Conservation (phyloP, 2,113 vertebrate genomes). For the Stegastes partitus region DNA sequence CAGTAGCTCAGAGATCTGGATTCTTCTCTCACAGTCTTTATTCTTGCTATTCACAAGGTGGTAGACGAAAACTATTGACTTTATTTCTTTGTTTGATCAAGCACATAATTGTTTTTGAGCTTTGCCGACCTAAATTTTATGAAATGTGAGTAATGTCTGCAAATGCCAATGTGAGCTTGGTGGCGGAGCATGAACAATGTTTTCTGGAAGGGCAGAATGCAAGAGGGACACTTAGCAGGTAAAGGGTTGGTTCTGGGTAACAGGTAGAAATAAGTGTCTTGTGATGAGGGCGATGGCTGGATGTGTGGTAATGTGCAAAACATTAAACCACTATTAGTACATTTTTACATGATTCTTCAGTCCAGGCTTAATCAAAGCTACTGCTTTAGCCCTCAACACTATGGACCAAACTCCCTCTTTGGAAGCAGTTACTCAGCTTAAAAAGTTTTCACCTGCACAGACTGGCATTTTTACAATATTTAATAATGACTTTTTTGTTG, state of each 20-base stretch:
- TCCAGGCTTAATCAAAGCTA: no score
- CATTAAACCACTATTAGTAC: neutral
- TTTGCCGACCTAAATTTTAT: neutral
- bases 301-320: neutral
- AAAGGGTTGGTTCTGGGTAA: neutral
- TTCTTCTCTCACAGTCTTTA: slow-evolving; percentile 15
- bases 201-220: neutral
- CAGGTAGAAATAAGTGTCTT: neutral
- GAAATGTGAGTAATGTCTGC: slow-evolving; percentile 23
- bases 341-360: no score
- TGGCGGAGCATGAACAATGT: neutral
- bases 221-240: neutral
- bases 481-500: no score
- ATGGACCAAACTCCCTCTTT: no score
- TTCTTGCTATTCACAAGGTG: slow-evolving; percentile 2
- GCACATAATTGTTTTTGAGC: slow-evolving; percentile 27
- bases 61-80: neutral
- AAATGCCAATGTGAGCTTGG: slow-evolving; percentile 18
- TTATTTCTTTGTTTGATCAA: slow-evolving; percentile 35
- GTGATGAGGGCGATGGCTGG: neutral
- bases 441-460: no score
- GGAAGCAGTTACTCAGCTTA: no score
- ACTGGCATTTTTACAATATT: no score
- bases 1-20: neutral
- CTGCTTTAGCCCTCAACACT: no score